Percentiles rank a stretch among this genome's conserved stretches.
Conservation (phyloP, 2,797 vertebrate genomes). For the Streptopelia turtur region DNA sequence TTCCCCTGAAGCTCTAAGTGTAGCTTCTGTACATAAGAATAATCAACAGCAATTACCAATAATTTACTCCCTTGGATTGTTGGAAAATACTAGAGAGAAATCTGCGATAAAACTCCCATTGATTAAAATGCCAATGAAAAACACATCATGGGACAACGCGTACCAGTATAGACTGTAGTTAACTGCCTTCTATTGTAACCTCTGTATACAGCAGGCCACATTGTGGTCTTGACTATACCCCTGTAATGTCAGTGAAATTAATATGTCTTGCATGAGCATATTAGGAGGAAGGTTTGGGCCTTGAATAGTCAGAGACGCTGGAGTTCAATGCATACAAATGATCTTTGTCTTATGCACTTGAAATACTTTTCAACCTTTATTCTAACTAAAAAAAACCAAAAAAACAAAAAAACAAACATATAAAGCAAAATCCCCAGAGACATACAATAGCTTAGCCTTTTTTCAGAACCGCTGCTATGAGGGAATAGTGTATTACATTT, state of each 20-base stretch:
- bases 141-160: neutral
- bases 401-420: too few relatives aligned
- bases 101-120: neutral
- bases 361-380: neutral
- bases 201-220: neutral
- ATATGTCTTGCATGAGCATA: neutral
- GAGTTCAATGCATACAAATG: neutral
- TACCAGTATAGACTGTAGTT: neutral
- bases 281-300: neutral
- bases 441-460: neutral
- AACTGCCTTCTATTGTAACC: neutral
- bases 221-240: neutral
- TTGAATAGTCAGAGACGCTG: neutral
- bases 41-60: neutral
- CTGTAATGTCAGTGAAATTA: neutral
- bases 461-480: neutral
- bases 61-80: neutral
- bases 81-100: slow-evolving; percentile 3
- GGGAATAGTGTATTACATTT: neutral
- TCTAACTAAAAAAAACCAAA: neutral
- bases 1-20: neutral
- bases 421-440: neutral
- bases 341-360: neutral
- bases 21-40: neutral
- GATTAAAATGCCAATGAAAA: slow-evolving; percentile 23